Base-by-base conservation (phyloP, 2,888 invertebrate species). In the Meandrusa payeni region DNA sequence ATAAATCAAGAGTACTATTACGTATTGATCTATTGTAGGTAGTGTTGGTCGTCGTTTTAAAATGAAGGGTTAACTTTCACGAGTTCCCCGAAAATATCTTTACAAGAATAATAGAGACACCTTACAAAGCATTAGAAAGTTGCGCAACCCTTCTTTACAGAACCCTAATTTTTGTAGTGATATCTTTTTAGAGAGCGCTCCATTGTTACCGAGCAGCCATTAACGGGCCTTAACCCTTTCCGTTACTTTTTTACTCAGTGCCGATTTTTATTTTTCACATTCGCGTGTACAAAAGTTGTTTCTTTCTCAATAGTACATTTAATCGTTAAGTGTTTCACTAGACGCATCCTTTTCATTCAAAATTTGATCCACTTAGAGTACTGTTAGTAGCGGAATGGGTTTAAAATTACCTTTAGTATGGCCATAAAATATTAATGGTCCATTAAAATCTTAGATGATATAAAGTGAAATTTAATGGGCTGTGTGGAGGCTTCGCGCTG, bases 111-210 rank as follows among this genome's bases (percentile, higher is more conserved):
- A 74, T 75, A 73, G 58, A 62, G 66, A 69, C 72, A 81, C 76
- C 79, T 83, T 70, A 83, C 82, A 85, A 86, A 71, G 81, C 67
- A 76, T 81, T 85, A 80, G 87, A 87, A 87, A 87, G 87, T 87
- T 87, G 77, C 73, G 79, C 83, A 87, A 87, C 86, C 85, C 85
- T 86, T 80, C 62, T 74, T 75, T 78, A 74, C 75, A 70, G 68
- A 64, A 72, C 66, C 67, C 64, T 67, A 62, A 51, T 69, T 76
- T 79, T 81, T 79, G 68, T 69, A 64, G 64, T 55, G 68, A 69
- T 69, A 71, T 61, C 62, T 73, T 76, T 80, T 76, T 69, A 72
- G 66, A 73, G 72, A 70, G 63, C 67, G 70, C 59, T 64, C 71
- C 72, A 74, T 86, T 85, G 82, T 69, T 55, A 57, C 52, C 70